Conservation (phyloP, 2,888 invertebrate genomes). For the Drosophila austrosaltans region DNA sequence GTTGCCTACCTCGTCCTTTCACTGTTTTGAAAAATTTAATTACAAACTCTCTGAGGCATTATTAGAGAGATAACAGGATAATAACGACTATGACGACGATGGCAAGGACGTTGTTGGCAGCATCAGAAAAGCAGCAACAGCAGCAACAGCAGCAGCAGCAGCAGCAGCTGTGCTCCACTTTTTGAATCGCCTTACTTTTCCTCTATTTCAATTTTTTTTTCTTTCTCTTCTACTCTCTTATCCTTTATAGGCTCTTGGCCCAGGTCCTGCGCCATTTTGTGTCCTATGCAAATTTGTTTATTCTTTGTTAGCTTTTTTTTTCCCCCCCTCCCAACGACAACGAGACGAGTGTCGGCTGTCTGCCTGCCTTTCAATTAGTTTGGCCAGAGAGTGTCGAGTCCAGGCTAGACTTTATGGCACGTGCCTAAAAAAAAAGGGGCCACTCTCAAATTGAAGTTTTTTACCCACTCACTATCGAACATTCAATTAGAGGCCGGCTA, state of each 20-base stretch:
- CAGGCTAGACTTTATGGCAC: conserved; percentile 67
- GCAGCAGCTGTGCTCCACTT: conserved; percentile 61
- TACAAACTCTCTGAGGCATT: conserved; percentile 80
- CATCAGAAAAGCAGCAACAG: conserved; percentile 35
- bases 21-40: conserved; percentile 77
- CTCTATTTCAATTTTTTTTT: background rate
- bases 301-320: conserved; percentile 33
- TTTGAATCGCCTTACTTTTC: conserved; percentile 14
- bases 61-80: conserved; percentile 80
- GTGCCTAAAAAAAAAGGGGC: conserved; percentile 45
- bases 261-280: conserved; percentile 49
- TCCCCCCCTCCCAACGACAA: background rate
- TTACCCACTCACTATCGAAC: conserved; percentile 1
- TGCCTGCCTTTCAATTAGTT: conserved; percentile 79
- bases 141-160: conserved; percentile 47
- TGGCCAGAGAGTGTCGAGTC: conserved; percentile 32
- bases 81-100: conserved; percentile 62
- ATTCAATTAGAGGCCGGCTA: background rate
- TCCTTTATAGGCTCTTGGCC: conserved; percentile 46
- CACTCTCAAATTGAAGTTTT: conserved; percentile 5
- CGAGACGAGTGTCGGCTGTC: conserved; percentile 28
- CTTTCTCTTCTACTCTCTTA: conserved; percentile 32
- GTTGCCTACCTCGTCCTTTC: conserved; percentile 44
- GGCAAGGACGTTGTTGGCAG: conserved; percentile 68
- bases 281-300: conserved; percentile 69